Evolutionary conservation across 2,797 vertebrate species (phyloP), one percentile per base, ranked within the genome.

Genomic region (Sebastes kiyomatsui): DNA sequence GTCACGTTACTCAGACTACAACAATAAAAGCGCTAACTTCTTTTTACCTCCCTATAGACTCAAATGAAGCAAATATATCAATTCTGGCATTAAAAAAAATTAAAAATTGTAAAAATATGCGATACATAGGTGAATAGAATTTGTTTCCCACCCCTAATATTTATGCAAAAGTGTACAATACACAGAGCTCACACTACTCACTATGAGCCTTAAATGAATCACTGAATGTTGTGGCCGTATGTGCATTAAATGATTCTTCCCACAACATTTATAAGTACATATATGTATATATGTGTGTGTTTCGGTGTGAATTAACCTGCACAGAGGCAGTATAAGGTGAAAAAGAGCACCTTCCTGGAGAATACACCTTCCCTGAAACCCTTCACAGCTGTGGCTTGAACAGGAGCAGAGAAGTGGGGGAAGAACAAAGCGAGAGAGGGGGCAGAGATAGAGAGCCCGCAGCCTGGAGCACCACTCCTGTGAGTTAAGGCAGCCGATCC

Each of bases 381-480:
- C 55, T 81, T 62, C 72, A 18, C 77, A 74, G 87, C 78, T 73
- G 69, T 38, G 75, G 72, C 61, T 79, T 79, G 80, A 42, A 60
- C 71, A 61, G 81, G n/a, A 83, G 87, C 75, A 68, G 78, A 66
- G 77, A 49, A 72, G 82, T 35, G 32, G 66, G 74, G 80, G 75
- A 72, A 69, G 89, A 87, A 87, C 89, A 91, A 92, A 92, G 91
- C 2, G 3, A 77, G 42, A 33, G 67, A 55, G 73, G 67, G 75
- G 55, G 74, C 46, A 60, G 83, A 68, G 77, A 80, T 20, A 16
- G 75, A 72, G 80, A 83, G 81, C 58, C 72, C 0, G 80, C 81
- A 81, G 90, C 89, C 89, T 64, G 75, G 68, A 88, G 92, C 93
- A 79, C 61, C 82, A 77, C 75, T 88, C 79, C 75, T 87, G 86